A percentile compares a stretch with the other conserved stretches of the same genome.
Evolutionary conservation across 2,113 vertebrate genomes (phyloP).

Genomic region (Corythornis vintsioides): DNA sequence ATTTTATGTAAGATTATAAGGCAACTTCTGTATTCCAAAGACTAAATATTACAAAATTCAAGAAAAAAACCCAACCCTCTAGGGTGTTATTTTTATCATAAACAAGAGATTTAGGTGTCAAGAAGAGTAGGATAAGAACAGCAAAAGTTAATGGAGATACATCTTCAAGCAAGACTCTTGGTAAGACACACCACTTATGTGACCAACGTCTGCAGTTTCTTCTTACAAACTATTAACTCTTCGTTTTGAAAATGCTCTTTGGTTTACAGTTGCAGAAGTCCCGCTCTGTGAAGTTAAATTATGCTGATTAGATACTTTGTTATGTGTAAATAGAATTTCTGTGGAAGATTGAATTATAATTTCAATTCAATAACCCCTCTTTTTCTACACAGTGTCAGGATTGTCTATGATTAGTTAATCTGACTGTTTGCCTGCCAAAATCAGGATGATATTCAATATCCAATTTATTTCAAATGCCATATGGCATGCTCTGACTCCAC

Average conservation of each 20-base stretch:
- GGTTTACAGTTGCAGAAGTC: not conserved
- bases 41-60: not conserved
- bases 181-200: not conserved
- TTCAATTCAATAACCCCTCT: not conserved
- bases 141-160: not conserved
- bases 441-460: slow-evolving; percentile 16
- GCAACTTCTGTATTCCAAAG: not conserved
- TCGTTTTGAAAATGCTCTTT: not conserved
- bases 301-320: not conserved
- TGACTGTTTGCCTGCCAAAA: slow-evolving; percentile 25
- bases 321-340: not conserved
- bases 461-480: slow-evolving; percentile 17
- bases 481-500: not conserved
- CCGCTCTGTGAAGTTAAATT: not conserved
- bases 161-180: not conserved
- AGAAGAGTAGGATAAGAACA: not conserved
- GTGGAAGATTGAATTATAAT: not conserved
- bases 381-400: not conserved
- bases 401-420: slow-evolving; percentile 8
- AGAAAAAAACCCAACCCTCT: not conserved
- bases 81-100: not conserved
- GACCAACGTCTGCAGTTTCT: not conserved
- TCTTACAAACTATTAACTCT: not conserved
- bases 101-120: not conserved
- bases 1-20: not conserved